These are phyloP conservation scores for Aurelia sp. DNA, from an alignment of 30 jellyfish, hydroid and myxozoan genomes.

Conservation along the genomic window DNA sequence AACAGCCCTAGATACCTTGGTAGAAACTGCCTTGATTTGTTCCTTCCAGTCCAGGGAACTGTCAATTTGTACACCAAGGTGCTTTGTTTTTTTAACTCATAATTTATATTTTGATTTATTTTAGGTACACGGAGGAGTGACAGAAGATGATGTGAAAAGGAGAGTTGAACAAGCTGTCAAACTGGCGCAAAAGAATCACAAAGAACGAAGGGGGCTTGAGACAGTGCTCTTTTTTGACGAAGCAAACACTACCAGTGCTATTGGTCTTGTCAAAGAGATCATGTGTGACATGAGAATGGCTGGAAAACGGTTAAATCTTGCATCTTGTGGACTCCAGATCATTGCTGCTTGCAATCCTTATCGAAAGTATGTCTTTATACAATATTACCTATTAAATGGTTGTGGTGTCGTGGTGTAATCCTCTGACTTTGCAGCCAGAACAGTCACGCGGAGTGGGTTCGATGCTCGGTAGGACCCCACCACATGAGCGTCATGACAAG, in stretches of 20 bases:
- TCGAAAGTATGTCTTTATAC: slow-evolving; percentile 31
- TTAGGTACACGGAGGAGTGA: slow-evolving; percentile 87
- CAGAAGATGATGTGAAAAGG: slow-evolving; percentile 37
- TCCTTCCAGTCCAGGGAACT: too few relatives aligned
- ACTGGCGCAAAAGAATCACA: slow-evolving; percentile 53
- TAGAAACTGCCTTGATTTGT: too few relatives aligned
- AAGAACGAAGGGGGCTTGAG: neutral
- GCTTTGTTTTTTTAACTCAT: too few relatives aligned
- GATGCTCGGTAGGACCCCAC: too few relatives aligned
- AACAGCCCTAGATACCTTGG: too few relatives aligned
- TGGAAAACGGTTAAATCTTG: slow-evolving; percentile 66
- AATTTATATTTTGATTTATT: neutral
- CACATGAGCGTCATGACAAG: too few relatives aligned
- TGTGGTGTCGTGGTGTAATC: too few relatives aligned
- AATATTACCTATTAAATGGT: too few relatives aligned
- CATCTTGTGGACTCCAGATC: slow-evolving; percentile 52
- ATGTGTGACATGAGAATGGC: slow-evolving; percentile 70
- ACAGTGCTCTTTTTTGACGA: slow-evolving; percentile 68
- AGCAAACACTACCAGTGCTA: slow-evolving; percentile 81
- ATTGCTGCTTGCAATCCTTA: slow-evolving; percentile 86
- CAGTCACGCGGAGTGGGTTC: too few relatives aligned
- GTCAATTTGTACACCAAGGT: too few relatives aligned
- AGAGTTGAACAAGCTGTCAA: slow-evolving; percentile 60
- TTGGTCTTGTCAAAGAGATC: slow-evolving; percentile 64
- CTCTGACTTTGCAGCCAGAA: too few relatives aligned